Base-by-base conservation (phyloP, 2,113 vertebrate genomes). In the Scartelaos histophorus region DNA sequence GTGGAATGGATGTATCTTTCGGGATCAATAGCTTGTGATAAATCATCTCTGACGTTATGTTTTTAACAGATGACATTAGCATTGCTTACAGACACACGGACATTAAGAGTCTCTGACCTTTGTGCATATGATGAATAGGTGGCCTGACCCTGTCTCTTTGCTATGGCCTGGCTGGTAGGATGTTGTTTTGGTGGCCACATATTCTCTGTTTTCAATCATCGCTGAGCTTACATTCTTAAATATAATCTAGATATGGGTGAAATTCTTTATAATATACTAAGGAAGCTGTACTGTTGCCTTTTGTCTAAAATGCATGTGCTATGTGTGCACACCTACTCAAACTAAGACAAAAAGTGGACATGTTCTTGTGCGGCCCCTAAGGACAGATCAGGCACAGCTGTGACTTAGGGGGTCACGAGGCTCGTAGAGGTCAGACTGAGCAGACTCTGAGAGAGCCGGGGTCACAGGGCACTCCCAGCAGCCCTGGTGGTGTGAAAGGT, bases 371-470 rank as follows among this genome's bases (percentile, higher is more conserved):
- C 70, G 68, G 82, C 90, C 93, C 93, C 92, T 83, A 84, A 91
- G 92, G 93, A 94, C 89, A 91, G 90, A 93, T 93, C 91, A 91
- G 89, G 90, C 90, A 91, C 93, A 94, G 92, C 92, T 94, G 92
- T 90, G 91, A 93, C 93, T 93, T 90, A 87, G 91, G 92, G 88
- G 93, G 88, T 92, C 92, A 92, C 4, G 72, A 83, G 64, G 82
- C 89, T 91, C 65, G 47, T 76, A 81, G 77, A 85, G 90, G 92
- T 94, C 92, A 95, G 93, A 91, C 89, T 69, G 47, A 89, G 91
- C 91, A 92, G 91, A 90, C 91, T 92, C 87, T 90, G 87, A 88
- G 88, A 90, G 91, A 90, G 88, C 89, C 66, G 51, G 84, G 92
- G 92, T 94, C 92, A 93, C 78, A 88, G 93, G 93, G 95, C 93